These are phyloP conservation scores for Drosophila sordidapex DNA, from an alignment of 2,888 invertebrate species.

Conservation along the genomic window DNA sequence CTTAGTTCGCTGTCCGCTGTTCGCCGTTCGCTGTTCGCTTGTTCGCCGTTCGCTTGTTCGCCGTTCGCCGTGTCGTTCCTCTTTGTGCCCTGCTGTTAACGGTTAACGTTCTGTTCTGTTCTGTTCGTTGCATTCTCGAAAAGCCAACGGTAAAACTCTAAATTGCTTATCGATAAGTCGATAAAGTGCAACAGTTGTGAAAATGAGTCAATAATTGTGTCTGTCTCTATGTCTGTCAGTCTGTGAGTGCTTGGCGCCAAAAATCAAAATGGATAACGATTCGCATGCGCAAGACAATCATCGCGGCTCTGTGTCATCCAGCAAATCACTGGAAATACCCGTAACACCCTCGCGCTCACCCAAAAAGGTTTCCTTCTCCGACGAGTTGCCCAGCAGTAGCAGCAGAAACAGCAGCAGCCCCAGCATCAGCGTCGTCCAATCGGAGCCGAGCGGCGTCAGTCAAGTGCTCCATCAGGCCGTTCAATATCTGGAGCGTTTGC, in stretches of 20 bases:
- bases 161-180: conserved; percentile 31
- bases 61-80: conserved; percentile 13
- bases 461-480: conserved; percentile 81
- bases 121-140: neutral
- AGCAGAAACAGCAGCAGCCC: conserved; percentile 39
- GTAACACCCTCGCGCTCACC: conserved; percentile 82
- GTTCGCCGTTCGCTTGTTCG: conserved; percentile 24
- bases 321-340: conserved; percentile 82
- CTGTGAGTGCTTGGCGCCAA: neutral
- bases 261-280: conserved; percentile 55
- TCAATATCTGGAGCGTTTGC: conserved; percentile 83
- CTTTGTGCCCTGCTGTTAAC: conserved; percentile 14
- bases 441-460: conserved; percentile 65
- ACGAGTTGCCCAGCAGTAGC: conserved; percentile 78
- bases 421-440: conserved; percentile 19
- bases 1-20: conserved; percentile 41
- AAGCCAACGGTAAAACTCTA: conserved; percentile 54
- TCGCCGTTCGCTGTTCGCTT: conserved; percentile 39
- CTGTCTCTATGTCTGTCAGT: conserved; percentile 1
- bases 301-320: conserved; percentile 83
- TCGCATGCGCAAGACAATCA: conserved; percentile 68
- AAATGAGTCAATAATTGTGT: conserved; percentile 29
- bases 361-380: conserved; percentile 85
- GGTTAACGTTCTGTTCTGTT: conserved; percentile 18
- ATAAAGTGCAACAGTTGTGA: conserved; percentile 4